Evolutionary conservation across 2,888 invertebrate species (phyloP).

Genomic region (Hydriomena furcata): DNA sequence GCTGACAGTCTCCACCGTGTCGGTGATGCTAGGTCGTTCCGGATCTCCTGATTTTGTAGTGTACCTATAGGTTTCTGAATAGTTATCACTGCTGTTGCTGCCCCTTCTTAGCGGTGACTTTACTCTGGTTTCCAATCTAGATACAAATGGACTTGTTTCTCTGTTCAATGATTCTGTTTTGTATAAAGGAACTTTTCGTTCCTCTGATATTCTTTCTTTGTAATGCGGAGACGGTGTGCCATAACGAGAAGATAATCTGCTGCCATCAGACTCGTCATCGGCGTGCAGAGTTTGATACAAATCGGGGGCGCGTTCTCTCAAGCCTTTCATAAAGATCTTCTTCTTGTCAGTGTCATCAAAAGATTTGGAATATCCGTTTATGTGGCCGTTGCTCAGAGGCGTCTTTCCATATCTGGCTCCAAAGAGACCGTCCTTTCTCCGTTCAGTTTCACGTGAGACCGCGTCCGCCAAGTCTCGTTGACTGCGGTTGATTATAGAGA

Average conservation of each 20-base stretch:
- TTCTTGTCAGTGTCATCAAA: constrained; percentile 84
- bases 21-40: constrained; percentile 86
- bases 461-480: constrained; percentile 90
- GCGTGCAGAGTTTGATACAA: constrained; percentile 88
- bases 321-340: constrained; percentile 86
- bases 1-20: constrained; percentile 87
- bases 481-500: constrained; percentile 93
- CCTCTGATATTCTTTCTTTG: constrained; percentile 75
- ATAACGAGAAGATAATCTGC: constrained; percentile 72
- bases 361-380: constrained; percentile 73
- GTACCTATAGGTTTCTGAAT: constrained; percentile 88
- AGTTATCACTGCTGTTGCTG: constrained; percentile 87
- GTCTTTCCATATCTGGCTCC: constrained; percentile 84
- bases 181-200: constrained; percentile 70
- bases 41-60: constrained; percentile 87
- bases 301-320: constrained; percentile 88
- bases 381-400: constrained; percentile 74
- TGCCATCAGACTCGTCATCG: constrained; percentile 82
- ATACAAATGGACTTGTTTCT: constrained; percentile 75
- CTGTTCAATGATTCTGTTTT: constrained; percentile 77
- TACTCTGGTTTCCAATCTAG: constrained; percentile 71
- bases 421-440: constrained; percentile 79
- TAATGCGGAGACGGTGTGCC: constrained; percentile 75
- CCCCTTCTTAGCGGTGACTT: constrained; percentile 84
- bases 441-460: constrained; percentile 77